phyloP scores from a whole-genome alignment of 2,113 vertebrate species.

The Phrynocephalus versicolor region DNA sequence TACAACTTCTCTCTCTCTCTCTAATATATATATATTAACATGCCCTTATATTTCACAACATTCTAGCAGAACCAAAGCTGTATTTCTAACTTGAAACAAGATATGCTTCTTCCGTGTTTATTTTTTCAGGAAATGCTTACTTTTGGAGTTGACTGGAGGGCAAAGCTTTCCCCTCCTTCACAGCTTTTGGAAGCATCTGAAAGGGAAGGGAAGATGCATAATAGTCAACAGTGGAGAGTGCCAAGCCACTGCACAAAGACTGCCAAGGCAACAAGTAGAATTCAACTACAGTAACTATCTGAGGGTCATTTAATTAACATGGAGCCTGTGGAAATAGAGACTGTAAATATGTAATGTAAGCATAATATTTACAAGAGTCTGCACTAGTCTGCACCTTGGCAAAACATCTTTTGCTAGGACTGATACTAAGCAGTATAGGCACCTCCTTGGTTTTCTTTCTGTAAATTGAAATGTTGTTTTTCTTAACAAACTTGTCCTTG shows the following conservation, averaged over 20 bases:
- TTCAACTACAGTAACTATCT: conserved; percentile 23
- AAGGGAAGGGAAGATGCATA: conserved; percentile 50
- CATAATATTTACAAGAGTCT: conserved; percentile 18
- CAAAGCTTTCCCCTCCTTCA: conserved; percentile 54
- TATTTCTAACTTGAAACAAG: conserved; percentile 31
- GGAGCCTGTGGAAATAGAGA: conserved; percentile 37
- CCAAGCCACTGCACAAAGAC: conserved; percentile 29
- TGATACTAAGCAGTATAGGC: conserved; percentile 2
- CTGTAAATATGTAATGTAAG: conserved; percentile 19
- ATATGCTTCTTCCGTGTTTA: conserved; percentile 54
- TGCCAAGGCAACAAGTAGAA: conserved; percentile 32
- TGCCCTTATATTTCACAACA: conserved; percentile 42
- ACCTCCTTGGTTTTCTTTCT: background rate
- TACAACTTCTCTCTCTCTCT: background rate
- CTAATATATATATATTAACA: no score
- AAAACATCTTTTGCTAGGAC: background rate
- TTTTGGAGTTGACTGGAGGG: conserved; percentile 38
- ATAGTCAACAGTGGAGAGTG: conserved; percentile 40
- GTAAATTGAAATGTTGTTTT: background rate
- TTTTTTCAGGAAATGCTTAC: conserved; percentile 51
- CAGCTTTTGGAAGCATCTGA: conserved; percentile 48
- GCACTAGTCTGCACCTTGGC: background rate
- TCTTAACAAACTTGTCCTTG: background rate
- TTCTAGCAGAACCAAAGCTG: conserved; percentile 51
- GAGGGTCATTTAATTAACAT: conserved; percentile 23